Percentiles rank a stretch among this genome's conserved stretches.
These are phyloP conservation scores for Hedychridium roseum DNA, from an alignment of 2,888 invertebrate species.

Conservation along the genomic window DNA sequence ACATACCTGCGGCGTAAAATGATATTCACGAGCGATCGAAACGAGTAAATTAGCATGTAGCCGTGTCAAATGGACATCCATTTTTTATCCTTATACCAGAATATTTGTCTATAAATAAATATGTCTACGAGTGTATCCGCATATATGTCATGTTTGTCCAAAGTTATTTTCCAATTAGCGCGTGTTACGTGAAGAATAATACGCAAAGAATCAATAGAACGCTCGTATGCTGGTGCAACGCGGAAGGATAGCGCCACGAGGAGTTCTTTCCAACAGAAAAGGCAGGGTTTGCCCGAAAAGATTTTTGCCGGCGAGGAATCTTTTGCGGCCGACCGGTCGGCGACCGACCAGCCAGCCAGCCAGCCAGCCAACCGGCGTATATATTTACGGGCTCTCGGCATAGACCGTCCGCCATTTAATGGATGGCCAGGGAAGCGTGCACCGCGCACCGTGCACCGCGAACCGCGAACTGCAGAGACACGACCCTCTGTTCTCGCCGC, in stretches of 20 bases:
- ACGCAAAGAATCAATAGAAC: constrained; percentile 1
- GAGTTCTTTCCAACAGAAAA: too few relatives aligned
- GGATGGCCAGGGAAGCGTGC: too few relatives aligned
- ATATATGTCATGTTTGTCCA: not conserved
- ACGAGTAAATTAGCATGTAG: constrained; percentile 11
- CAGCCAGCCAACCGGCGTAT: too few relatives aligned
- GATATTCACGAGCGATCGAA: constrained; percentile 3
- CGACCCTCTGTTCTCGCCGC: constrained; percentile 62
- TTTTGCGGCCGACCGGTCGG: constrained; percentile 52
- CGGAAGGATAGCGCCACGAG: constrained; percentile 5
- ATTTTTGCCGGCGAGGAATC: constrained; percentile 56
- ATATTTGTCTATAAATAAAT: constrained; percentile 6
- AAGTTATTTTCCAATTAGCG: constrained; percentile 1
- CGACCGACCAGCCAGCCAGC: too few relatives aligned
- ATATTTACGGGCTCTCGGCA: too few relatives aligned
- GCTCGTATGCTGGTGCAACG: not conserved
- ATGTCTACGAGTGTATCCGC: too few relatives aligned
- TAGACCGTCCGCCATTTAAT: constrained; percentile 56
- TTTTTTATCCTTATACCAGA: constrained; percentile 4
- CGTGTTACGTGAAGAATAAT: not conserved
- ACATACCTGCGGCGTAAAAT: constrained; percentile 4
- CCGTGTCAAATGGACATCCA: not conserved
- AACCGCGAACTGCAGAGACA: constrained; percentile 55
- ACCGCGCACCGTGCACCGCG: too few relatives aligned
- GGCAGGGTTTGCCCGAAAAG: too few relatives aligned